phyloP scores from a whole-genome alignment of 2,888 invertebrate genomes.

The Tetropium fuscum region DNA sequence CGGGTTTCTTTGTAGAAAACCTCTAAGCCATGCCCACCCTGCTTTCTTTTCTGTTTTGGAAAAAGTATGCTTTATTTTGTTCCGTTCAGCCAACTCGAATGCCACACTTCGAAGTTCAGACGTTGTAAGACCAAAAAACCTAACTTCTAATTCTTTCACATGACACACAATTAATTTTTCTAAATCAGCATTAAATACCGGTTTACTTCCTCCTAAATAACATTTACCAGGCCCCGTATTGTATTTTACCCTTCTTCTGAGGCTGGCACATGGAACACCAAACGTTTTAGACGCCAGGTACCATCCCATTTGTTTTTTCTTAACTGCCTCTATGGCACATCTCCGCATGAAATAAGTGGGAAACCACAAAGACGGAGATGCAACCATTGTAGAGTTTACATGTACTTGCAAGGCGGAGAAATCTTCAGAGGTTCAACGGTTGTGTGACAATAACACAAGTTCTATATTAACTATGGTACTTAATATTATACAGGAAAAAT shows the following conservation, averaged over 20 bases:
- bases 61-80: background rate
- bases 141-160: background rate
- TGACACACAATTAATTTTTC: background rate
- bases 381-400: too few species aligned
- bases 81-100: background rate
- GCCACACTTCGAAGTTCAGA: background rate
- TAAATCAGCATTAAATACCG: background rate
- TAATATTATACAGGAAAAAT: too few species aligned
- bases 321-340: too few species aligned
- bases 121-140: background rate
- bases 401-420: too few species aligned
- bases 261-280: background rate
- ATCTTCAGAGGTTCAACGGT: too few species aligned
- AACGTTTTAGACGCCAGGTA: too few species aligned
- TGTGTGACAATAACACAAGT: too few species aligned
- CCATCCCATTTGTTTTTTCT: too few species aligned
- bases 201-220: background rate
- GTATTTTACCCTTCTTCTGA: background rate
- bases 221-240: background rate
- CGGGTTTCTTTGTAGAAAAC: slow-evolving; percentile 19
- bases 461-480: too few species aligned
- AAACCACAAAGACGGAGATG: too few species aligned
- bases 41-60: slow-evolving; percentile 7
- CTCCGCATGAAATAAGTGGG: too few species aligned
- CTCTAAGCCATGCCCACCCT: slow-evolving; percentile 22